phyloP scores from a whole-genome alignment of 64 coral and sea anemone species.

The Porites lutea region DNA sequence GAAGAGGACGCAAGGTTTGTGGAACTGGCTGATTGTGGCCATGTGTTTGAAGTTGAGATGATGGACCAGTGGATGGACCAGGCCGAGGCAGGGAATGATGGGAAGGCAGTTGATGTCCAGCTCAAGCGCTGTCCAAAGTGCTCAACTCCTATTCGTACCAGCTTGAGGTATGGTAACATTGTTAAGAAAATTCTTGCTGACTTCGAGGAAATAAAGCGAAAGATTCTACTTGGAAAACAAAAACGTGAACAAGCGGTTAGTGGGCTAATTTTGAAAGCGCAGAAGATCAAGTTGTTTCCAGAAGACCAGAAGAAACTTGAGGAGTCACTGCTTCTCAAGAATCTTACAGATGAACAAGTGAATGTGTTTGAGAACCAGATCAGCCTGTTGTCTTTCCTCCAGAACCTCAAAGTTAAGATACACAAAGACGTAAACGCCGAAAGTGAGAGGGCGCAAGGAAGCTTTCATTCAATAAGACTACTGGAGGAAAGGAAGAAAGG shows the following conservation, averaged over 20 bases:
- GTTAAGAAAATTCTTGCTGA: constrained; percentile 73
- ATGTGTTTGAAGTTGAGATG: constrained; percentile 68
- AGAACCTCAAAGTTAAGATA: constrained; percentile 25
- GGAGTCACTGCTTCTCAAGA: neutral
- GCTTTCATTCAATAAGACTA: neutral
- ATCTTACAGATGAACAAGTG: constrained; percentile 32
- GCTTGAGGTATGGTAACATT: constrained; percentile 85
- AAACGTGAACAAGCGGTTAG: neutral
- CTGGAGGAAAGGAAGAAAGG: neutral
- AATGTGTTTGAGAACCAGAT: constrained; percentile 65
- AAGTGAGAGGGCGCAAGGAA: neutral
- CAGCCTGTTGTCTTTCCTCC: constrained; percentile 45
- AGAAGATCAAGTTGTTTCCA: neutral
- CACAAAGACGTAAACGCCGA: neutral
- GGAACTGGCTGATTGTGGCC: constrained; percentile 74
- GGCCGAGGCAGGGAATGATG: constrained; percentile 22
- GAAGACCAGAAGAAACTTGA: neutral
- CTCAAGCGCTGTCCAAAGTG: constrained; percentile 83
- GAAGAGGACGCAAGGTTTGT: constrained; percentile 72
- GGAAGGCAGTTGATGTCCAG: constrained; percentile 47
- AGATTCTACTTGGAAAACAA: constrained; percentile 23
- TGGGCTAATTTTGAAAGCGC: neutral
- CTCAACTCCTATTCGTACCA: constrained; percentile 57
- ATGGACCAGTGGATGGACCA: constrained; percentile 86
- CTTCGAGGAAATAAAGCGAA: constrained; percentile 72